Conservation (phyloP, 2,888 invertebrate genomes). For the Cybosia mesomella region DNA sequence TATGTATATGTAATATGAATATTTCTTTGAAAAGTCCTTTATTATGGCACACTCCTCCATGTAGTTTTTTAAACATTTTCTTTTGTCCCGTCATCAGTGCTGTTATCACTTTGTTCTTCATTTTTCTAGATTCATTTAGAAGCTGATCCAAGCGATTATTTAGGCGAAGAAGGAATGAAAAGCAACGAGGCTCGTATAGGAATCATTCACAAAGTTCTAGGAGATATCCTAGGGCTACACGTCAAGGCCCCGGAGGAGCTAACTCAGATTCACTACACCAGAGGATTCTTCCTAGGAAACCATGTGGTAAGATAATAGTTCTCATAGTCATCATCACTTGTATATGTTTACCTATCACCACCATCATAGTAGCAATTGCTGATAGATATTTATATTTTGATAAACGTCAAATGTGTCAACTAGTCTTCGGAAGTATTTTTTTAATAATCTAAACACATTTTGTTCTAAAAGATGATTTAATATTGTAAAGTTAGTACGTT, state of each 20-base stretch:
- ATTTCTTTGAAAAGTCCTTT: no score
- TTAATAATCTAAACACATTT: neutral
- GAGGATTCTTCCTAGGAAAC: conserved; percentile 92
- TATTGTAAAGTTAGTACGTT: neutral
- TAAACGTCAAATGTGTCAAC: conserved; percentile 27
- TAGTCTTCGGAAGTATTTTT: neutral
- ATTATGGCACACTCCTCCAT: no score
- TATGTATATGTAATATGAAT: no score
- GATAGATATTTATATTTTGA: conserved; percentile 56
- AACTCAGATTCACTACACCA: conserved; percentile 81
- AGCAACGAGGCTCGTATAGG: conserved; percentile 91
- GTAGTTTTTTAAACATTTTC: no score
- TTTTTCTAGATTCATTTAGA: conserved; percentile 91
- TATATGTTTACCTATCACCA: conserved; percentile 58
- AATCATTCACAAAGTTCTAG: conserved; percentile 92
- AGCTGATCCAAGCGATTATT: conserved; percentile 89
- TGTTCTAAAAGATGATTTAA: no score
- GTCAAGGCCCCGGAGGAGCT: conserved; percentile 77
- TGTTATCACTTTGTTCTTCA: neutral
- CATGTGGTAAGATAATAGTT: conserved; percentile 89
- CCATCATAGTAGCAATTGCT: conserved; percentile 71
- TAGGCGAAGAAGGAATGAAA: conserved; percentile 76
- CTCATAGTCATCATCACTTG: conserved; percentile 30
- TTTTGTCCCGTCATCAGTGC: neutral
- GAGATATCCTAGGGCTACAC: conserved; percentile 90